These are phyloP conservation scores for Cottoperca gobio DNA, from an alignment of 2,797 vertebrate species.

Conservation along the genomic window DNA sequence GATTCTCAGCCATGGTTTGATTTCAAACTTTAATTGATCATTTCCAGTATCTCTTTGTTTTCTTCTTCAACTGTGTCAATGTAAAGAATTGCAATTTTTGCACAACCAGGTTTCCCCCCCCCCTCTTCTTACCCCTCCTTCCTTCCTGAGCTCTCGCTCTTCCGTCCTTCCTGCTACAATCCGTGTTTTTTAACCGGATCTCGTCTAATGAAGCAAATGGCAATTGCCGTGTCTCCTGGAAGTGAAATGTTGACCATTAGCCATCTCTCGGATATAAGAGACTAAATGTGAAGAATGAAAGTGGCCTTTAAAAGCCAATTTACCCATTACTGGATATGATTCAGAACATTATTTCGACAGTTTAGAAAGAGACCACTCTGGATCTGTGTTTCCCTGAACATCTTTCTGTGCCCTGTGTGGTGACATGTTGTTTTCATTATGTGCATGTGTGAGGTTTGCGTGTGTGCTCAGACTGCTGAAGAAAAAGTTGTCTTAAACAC, in stretches of 20 bases:
- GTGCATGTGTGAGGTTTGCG: neutral
- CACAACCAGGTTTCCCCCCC: neutral
- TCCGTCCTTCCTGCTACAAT: neutral
- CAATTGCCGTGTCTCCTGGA: conserved; percentile 7
- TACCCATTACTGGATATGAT: conserved; percentile 9
- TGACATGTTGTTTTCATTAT: neutral
- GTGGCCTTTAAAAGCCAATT: conserved; percentile 48
- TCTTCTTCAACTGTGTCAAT: neutral
- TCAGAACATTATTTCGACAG: conserved; percentile 10
- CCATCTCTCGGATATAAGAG: conserved; percentile 23
- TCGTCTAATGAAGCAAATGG: conserved; percentile 22
- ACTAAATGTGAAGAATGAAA: conserved; percentile 37
- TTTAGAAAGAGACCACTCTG: neutral
- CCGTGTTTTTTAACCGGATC: conserved; percentile 1
- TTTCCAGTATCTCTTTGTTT: neutral
- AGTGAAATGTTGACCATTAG: conserved; percentile 43
- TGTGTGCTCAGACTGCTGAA: conserved; percentile 24
- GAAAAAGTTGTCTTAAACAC: conserved; percentile 31
- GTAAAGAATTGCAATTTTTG: neutral
- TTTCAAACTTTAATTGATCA: neutral
- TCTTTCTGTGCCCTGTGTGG: neutral
- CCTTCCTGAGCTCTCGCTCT: neutral
- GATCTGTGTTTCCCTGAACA: neutral
- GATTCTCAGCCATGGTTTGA: neutral
- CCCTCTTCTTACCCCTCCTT: neutral